Evolutionary conservation across 2,888 invertebrate genomes (phyloP), one percentile per base, ranked within the genome.

Genomic region (Disparrhopalites patrizii): DNA sequence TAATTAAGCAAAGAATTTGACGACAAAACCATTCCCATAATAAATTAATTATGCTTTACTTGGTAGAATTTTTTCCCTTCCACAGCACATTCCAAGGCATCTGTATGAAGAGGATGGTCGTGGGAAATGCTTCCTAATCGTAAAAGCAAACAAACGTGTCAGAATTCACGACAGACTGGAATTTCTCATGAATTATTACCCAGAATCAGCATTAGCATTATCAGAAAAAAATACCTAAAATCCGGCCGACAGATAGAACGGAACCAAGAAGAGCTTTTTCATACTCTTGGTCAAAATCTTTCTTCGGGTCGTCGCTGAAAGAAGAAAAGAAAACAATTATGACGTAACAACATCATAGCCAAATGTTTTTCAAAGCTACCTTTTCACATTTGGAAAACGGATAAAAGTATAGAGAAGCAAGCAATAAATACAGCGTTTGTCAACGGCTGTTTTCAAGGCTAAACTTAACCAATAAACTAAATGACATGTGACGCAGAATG

Each of bases 61-160:
- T 71, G 58, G 40, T 75, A 75, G 50, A 65, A 72, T 3, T 56
- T 23, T 56, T 75, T 75, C 8, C 69, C 72, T 33, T 71, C 70
- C 25, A 71, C 69, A 18, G 73, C 75, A 60, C 68, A 70, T 10
- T 66, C 64, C 20, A 75, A 65, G 13, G 75, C 72, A 50, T 72
- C 70, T 1, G 70, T 66, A 63, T 75, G 75, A 2, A 73, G 64
- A 0, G 75, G 75, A 65, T 75, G 75, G 47, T 75, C 72, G 51
- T 75, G 75, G 43, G 70, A 71, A 50, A 75, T 70, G 23, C 68
- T 68, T 13, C 64, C 64, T 63, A 15, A n/a, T n/a, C n/a, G n/a
- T n/a, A n/a, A n/a, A n/a, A n/a, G n/a, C n/a, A n/a, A n/a, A n/a
- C n/a, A n/a, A n/a, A n/a, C n/a, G n/a, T n/a, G n/a, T n/a, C n/a